Evolutionary conservation across 2,113 vertebrate genomes (phyloP).

Genomic region (Climacteris rufus): DNA sequence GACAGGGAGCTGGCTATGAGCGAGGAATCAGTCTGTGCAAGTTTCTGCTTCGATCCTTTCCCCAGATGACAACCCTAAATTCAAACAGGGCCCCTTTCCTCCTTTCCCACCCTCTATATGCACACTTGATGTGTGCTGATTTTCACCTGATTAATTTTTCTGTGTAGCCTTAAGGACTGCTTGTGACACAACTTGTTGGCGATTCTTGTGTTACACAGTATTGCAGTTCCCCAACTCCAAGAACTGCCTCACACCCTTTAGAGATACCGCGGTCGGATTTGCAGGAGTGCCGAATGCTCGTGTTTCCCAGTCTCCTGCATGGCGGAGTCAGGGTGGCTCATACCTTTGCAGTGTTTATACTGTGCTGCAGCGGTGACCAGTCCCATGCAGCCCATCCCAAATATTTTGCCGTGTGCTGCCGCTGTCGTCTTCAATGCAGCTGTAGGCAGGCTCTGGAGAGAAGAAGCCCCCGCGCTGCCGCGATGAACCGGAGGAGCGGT

Average conservation of each 20-base stretch:
- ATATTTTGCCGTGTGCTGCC: not conserved
- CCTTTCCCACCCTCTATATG: not conserved
- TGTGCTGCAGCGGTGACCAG: not conserved
- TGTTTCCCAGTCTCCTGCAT: not conserved
- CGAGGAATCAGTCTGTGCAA: fast-evolving
- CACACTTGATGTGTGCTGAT: not conserved
- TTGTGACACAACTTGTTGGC: not conserved
- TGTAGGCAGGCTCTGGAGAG: not conserved
- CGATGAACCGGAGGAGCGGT: not conserved
- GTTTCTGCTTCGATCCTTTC: not conserved
- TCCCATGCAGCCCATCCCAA: not conserved
- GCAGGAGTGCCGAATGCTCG: fast-evolving
- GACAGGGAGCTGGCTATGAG: not conserved
- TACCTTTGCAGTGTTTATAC: not conserved
- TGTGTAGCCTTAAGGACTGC: not conserved
- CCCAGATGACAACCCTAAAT: not conserved
- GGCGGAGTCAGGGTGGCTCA: not conserved
- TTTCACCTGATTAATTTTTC: not conserved
- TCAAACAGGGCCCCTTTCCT: not conserved
- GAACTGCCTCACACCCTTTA: not conserved
- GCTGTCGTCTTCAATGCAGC: not conserved
- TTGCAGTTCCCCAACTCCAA: not conserved
- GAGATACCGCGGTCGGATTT: not conserved
- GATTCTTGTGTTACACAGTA: not conserved
- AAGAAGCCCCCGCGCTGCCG: not conserved